Evolutionary conservation across 2,113 vertebrate genomes (phyloP), one percentile per base, ranked within the genome.

Genomic region (Delphinus delphis): DNA sequence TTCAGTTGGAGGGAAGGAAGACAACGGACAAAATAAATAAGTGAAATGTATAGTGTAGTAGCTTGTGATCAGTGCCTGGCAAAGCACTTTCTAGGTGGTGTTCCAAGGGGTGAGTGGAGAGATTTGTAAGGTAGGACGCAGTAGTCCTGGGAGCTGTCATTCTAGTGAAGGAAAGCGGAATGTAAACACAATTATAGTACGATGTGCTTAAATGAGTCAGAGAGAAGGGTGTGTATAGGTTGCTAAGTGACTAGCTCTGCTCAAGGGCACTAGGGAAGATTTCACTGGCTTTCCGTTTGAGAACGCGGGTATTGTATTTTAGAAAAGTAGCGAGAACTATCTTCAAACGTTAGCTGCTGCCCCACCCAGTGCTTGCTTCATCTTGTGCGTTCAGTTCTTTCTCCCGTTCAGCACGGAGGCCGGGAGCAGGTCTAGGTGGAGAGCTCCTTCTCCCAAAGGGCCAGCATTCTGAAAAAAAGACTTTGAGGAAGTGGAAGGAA

Each of bases 111-210:
- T 58, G 55, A 58, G 55, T 58, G 55, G 20, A 73, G 92, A 83
- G 36, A 63, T 58, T 68, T 41, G 15, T 36, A 38, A 58, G 0
- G 28, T 77, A 58, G 58, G 77, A 68, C 1, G 3, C 14, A 23
- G 53, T 5, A 41, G 76, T 63, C 60, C 73, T 77, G n/a, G 73
- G n/a, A 92, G 50, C 68, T 31, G 50, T 80, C 74, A 15, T 65
- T 60, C 67, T 33, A 53, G 41, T 41, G 14, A 71, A n/a, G 68
- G 82, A 67, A 28, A 96, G 33, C 2, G 38, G 79, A 70, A 55
- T 97, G 85, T 71, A 93, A 92, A 96, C 97, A 97, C 81, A 92
- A 94, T 97, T 94, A 87, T 68, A 95, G 97, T 93, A 96, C 93
- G 90, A 90, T 93, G 76, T 67, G 28, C 67, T 71, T 36, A 60